Percentiles rank a stretch among this genome's conserved stretches.
These are phyloP conservation scores for Brachylomia viminalis DNA, from an alignment of 2,888 invertebrate species.

Conservation along the genomic window DNA sequence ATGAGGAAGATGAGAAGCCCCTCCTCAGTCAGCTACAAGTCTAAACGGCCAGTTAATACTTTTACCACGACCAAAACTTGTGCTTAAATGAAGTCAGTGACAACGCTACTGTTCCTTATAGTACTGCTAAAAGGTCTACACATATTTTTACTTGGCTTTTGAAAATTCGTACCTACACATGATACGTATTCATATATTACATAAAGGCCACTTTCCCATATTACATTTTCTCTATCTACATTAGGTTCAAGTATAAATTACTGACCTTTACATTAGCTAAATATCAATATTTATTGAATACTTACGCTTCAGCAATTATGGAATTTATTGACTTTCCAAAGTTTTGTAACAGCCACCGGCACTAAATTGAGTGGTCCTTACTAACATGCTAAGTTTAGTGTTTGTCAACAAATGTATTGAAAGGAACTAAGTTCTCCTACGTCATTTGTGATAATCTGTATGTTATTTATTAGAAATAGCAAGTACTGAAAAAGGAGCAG, in stretches of 20 bases:
- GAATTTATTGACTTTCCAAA: conserved; percentile 28
- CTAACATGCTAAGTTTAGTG: conserved; percentile 27
- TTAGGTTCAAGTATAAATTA: background rate
- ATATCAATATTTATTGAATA: conserved; percentile 24
- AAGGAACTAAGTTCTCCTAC: background rate
- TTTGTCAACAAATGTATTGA: conserved; percentile 2
- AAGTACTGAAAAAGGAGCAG: background rate
- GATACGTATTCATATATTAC: background rate
- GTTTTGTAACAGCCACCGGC: conserved; percentile 7
- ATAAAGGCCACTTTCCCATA: background rate
- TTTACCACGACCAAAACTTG: background rate
- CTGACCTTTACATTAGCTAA: conserved; percentile 5
- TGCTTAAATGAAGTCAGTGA: background rate
- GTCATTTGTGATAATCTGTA: background rate
- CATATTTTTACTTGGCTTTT: background rate
- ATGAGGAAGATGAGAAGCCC: no score
- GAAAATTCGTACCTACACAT: background rate
- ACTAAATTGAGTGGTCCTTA: conserved; percentile 20
- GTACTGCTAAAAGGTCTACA: background rate
- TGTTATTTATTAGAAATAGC: background rate
- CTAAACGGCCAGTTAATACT: background rate
- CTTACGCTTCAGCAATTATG: conserved; percentile 8
- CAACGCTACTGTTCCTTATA: no score
- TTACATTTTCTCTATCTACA: background rate
- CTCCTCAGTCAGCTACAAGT: background rate